These are phyloP conservation scores for Papilio helenus DNA, from an alignment of 1,140 invertebrate species.

Conservation along the genomic window DNA sequence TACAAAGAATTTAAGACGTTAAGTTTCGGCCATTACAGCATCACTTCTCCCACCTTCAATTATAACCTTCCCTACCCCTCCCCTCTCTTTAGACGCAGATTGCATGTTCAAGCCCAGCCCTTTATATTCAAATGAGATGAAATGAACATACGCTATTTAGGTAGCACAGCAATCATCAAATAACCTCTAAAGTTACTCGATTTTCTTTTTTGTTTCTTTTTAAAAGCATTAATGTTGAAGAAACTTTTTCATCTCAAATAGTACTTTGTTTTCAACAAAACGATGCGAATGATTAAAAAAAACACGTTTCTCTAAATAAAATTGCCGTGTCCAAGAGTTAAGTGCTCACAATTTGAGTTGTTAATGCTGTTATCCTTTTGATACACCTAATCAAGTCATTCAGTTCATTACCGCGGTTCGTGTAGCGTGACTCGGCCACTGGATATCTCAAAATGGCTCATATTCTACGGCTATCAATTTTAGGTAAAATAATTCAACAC, in stretches of 20 bases:
- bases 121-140: constrained; percentile 31
- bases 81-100: neutral
- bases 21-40: neutral
- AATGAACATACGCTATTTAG: constrained; percentile 30
- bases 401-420: constrained; percentile 64
- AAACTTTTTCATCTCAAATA: constrained; percentile 5
- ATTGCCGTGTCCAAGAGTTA: constrained; percentile 57
- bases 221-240: constrained; percentile 21
- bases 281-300: constrained; percentile 23
- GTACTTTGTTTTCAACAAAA: constrained; percentile 27
- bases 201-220: constrained; percentile 20
- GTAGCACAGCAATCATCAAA: constrained; percentile 29
- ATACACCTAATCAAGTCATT: constrained; percentile 69
- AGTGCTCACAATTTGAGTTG: constrained; percentile 51
- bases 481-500: constrained; percentile 49
- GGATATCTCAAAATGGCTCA: constrained; percentile 54
- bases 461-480: constrained; percentile 48
- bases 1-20: neutral
- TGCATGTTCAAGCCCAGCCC: constrained; percentile 19
- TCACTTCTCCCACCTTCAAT: constrained; percentile 14
- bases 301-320: constrained; percentile 42
- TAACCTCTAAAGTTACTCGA: constrained; percentile 19
- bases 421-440: constrained; percentile 44
- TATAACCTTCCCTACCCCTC: neutral
- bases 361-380: constrained; percentile 65